Evolutionary conservation across 2,888 invertebrate species (phyloP).

Genomic region (Dasysyrphus albostriatus): DNA sequence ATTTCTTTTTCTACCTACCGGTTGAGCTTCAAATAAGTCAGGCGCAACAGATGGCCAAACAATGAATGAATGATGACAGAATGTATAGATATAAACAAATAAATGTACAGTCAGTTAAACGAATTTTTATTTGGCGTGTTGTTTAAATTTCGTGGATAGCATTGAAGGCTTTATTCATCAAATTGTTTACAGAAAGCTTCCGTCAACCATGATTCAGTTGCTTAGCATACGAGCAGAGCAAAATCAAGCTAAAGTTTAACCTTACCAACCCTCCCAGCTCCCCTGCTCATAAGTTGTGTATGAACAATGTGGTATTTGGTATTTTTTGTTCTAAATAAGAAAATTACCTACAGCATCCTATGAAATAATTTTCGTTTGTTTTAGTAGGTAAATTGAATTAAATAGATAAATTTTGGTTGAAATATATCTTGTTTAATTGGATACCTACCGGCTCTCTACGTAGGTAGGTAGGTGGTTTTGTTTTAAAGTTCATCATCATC

Average conservation of each 20-base stretch:
- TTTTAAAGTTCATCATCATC: no score
- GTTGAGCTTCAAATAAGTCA: neutral
- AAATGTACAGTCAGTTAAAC: slow-evolving; percentile 22
- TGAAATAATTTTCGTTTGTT: slow-evolving; percentile 14
- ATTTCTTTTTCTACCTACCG: neutral
- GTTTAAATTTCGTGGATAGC: neutral
- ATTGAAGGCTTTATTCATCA: slow-evolving; percentile 29
- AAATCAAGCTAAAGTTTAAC: neutral
- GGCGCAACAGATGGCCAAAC: slow-evolving; percentile 15
- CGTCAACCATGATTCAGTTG: neutral
- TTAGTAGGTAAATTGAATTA: slow-evolving; percentile 3
- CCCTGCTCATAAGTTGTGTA: neutral
- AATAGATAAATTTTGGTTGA: neutral
- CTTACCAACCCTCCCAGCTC: neutral
- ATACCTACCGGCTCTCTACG: no score
- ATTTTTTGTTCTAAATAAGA: slow-evolving; percentile 19
- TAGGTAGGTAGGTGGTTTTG: no score
- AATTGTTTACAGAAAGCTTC: neutral
- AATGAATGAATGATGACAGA: neutral
- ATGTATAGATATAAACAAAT: neutral
- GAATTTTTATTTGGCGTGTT: neutral
- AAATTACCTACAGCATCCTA: slow-evolving; percentile 10
- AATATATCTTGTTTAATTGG: neutral
- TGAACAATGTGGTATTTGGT: neutral
- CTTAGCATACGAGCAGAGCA: neutral